Conservation (phyloP, 2,113 vertebrate species). For the Erinaceus europaeus region DNA sequence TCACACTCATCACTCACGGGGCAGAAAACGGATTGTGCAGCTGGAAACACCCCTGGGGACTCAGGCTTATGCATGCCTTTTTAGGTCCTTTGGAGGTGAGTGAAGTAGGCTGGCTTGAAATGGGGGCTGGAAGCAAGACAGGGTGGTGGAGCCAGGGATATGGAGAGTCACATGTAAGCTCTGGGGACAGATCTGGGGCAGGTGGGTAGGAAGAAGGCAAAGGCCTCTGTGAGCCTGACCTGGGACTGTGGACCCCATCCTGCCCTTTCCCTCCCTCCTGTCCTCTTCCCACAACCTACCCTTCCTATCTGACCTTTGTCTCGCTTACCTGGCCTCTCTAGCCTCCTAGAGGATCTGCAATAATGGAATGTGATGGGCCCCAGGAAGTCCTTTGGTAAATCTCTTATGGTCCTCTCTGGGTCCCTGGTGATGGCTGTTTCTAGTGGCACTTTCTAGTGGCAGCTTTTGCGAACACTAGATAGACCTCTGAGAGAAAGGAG, state of each 20-base stretch:
- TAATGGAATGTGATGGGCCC: background rate
- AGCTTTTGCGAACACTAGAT: background rate
- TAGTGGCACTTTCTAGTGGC: background rate
- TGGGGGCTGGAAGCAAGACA: background rate
- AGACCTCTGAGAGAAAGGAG: background rate
- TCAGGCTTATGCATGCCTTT: background rate
- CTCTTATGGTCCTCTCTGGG: background rate
- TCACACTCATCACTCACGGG: background rate
- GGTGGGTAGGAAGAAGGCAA: background rate
- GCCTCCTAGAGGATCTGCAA: background rate
- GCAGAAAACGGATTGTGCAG: background rate
- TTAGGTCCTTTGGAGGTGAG: conserved; percentile 48
- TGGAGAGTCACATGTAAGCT: background rate
- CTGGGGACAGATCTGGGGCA: background rate
- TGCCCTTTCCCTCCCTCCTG: background rate
- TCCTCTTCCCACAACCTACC: conserved; percentile 9
- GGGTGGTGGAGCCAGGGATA: background rate
- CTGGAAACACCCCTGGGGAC: background rate
- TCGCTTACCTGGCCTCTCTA: background rate
- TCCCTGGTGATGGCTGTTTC: background rate
- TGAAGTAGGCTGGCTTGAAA: background rate
- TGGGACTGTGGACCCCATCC: too few species aligned
- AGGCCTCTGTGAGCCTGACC: background rate
- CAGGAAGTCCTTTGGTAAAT: too few species aligned
- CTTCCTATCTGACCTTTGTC: background rate